Evolutionary conservation across 2,113 vertebrate genomes (phyloP).

Genomic region (Reinhardtius hippoglossoides): DNA sequence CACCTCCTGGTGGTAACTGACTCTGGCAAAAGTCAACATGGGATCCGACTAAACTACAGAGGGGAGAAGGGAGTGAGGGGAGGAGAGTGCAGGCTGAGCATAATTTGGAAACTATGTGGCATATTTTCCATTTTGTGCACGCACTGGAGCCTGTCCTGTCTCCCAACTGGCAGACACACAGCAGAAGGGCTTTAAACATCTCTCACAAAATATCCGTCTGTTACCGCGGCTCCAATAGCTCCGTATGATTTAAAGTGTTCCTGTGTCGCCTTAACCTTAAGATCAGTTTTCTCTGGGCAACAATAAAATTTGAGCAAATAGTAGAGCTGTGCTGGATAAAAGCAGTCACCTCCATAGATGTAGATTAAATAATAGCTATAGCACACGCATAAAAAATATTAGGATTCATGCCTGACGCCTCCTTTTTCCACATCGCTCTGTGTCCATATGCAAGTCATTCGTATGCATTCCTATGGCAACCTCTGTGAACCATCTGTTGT

Average conservation of each 20-base stretch:
- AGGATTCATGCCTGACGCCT: neutral
- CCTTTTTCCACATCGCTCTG: neutral
- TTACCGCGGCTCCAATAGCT: constrained; percentile 5
- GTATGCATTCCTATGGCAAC: neutral
- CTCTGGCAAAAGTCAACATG: constrained; percentile 60
- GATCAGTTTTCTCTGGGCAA: neutral
- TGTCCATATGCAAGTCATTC: neutral
- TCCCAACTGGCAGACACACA: constrained; percentile 70
- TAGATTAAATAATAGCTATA: constrained; percentile 11
- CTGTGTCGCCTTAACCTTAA: neutral
- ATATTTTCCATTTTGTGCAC: constrained; percentile 79
- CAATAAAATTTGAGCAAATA: constrained; percentile 13
- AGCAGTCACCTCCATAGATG: neutral
- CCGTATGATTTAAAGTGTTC: constrained; percentile 10
- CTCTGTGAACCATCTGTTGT: neutral
- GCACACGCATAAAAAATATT: constrained; percentile 10
- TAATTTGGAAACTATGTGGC: constrained; percentile 81
- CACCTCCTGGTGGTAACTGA: constrained; percentile 43
- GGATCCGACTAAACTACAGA: constrained; percentile 59
- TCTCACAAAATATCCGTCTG: constrained; percentile 56
- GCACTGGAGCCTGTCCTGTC: constrained; percentile 67
- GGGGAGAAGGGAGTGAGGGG: constrained; percentile 31
- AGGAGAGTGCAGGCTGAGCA: constrained; percentile 48
- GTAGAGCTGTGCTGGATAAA: constrained; percentile 1
- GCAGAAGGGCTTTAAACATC: constrained; percentile 72